Evolutionary conservation across 2,888 invertebrate genomes (phyloP).

Genomic region (Morinoia aosen): DNA sequence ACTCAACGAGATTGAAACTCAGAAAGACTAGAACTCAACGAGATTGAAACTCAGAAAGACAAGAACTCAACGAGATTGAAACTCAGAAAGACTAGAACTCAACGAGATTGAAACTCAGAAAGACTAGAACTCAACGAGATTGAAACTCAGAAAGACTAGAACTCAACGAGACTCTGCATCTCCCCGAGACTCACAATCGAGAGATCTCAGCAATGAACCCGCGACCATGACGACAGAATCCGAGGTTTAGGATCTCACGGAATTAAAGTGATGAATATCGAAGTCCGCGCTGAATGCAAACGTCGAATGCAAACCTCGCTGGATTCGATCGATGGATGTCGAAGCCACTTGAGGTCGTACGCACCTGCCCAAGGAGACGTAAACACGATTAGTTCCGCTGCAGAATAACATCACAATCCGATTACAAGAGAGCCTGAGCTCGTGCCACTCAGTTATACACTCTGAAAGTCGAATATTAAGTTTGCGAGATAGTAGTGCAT

Average conservation of each 20-base stretch:
- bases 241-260: not conserved
- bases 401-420: not conserved
- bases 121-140: not conserved
- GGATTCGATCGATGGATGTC: not conserved
- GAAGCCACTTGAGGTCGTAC: constrained; percentile 2
- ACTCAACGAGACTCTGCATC: not conserved
- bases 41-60: not conserved
- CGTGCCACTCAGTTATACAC: not conserved
- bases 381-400: not conserved
- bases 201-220: not conserved
- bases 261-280: not conserved
- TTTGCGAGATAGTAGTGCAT: not conserved
- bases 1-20: too few relatives aligned
- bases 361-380: not conserved
- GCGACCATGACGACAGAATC: not conserved
- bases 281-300: not conserved
- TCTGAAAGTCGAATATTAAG: not conserved
- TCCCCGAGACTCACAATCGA: not conserved
- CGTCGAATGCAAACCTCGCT: not conserved
- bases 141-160: too few relatives aligned
- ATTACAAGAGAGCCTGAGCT: not conserved
- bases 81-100: too few relatives aligned
- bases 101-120: too few relatives aligned
- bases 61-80: too few relatives aligned
- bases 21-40: too few relatives aligned